Percentiles rank a stretch among this genome's conserved stretches.
These are phyloP conservation scores for Macaca nemestrina DNA, from an alignment of 2,113 vertebrate species.

Conservation along the genomic window DNA sequence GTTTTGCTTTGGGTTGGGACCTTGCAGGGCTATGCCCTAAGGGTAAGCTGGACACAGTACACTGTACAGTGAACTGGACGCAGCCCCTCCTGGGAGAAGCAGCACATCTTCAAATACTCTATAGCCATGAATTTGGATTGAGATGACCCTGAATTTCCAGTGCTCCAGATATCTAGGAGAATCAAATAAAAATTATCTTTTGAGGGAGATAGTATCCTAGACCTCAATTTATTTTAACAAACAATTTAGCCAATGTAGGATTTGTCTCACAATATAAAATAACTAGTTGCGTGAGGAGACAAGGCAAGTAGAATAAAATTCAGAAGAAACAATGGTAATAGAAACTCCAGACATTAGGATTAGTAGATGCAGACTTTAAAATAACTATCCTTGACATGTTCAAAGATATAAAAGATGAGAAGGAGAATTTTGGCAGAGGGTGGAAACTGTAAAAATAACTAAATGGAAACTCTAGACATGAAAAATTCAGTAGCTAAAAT, in stretches of 20 bases:
- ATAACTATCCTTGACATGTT: background rate
- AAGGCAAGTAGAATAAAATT: constrained; percentile 18
- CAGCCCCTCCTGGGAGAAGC: background rate
- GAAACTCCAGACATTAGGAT: background rate
- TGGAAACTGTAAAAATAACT: constrained; percentile 16
- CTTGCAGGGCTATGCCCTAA: background rate
- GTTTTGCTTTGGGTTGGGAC: background rate
- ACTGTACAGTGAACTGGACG: background rate
- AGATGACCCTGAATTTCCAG: background rate
- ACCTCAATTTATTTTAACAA: background rate
- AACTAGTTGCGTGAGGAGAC: background rate
- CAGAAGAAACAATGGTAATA: background rate
- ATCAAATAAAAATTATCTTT: background rate
- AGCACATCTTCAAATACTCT: background rate
- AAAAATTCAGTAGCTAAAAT: background rate
- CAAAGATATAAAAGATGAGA: background rate
- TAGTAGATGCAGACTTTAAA: background rate
- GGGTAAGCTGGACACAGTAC: background rate
- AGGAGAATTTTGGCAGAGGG: constrained; percentile 11
- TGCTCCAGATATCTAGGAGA: background rate
- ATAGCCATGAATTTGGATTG: background rate
- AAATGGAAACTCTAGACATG: constrained; percentile 20
- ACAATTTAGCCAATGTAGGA: background rate
- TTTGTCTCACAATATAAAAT: constrained; percentile 9
- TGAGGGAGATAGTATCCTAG: background rate